Evolutionary conservation across 2,113 vertebrate genomes (phyloP).

Genomic region (Bujurquina vittata): DNA sequence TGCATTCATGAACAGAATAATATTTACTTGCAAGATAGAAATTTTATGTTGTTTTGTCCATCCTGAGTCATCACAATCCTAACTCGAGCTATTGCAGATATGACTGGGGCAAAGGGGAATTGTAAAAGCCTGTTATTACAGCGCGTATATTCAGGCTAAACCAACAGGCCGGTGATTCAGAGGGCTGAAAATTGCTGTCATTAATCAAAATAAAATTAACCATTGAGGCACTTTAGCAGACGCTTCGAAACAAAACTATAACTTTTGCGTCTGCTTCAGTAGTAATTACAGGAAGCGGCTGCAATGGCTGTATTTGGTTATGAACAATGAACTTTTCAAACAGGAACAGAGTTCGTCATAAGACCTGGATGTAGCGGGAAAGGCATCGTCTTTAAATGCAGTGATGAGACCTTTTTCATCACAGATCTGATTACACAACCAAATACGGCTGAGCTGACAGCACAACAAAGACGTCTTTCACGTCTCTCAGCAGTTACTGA

Average conservation of each 20-base stretch:
- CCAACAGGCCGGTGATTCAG: background rate
- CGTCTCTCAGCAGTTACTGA: background rate
- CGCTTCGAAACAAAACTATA: background rate
- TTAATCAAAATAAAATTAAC: slow-evolving; percentile 24
- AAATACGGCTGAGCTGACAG: background rate
- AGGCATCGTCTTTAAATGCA: background rate
- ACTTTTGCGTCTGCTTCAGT: background rate
- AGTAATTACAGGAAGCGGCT: background rate
- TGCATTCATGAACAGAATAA: background rate
- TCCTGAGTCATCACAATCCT: background rate
- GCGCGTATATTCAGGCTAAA: background rate
- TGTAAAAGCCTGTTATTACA: background rate
- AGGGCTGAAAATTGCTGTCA: slow-evolving; percentile 4
- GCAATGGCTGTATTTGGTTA: background rate
- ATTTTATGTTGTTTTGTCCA: background rate
- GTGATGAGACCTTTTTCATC: background rate
- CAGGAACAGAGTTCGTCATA: background rate
- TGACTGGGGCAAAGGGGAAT: background rate
- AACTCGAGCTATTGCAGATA: background rate
- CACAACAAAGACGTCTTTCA: background rate
- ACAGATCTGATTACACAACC: background rate
- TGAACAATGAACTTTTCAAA: background rate
- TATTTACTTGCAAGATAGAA: background rate
- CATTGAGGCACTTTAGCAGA: background rate
- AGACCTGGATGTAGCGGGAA: background rate